Evolutionary conservation across 2,888 invertebrate species (phyloP), one percentile per base, ranked within the genome.

Genomic region (Muscina levida): DNA sequence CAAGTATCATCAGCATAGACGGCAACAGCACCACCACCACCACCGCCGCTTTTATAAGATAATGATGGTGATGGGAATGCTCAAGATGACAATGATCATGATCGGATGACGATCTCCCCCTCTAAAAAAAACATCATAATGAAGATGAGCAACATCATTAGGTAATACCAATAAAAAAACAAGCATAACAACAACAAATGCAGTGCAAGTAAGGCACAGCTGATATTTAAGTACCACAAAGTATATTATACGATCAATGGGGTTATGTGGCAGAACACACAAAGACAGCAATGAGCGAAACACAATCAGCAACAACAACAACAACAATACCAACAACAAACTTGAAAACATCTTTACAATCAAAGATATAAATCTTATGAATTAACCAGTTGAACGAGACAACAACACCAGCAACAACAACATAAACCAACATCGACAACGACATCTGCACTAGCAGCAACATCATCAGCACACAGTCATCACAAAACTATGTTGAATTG

Each of bases 331-430:
- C n/a, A n/a, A n/a, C n/a, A n/a, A n/a, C n/a, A 80, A 70, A 77
- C 76, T 77, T 77, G 77, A 74, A 77, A 77, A 75, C 77, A 81
- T 81, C 77, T 81, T 81, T 77, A 77, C 77, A 81, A 81, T 81
- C 81, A 59, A 24, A 77, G 81, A 81, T 81, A 81, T 81, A 81
- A 81, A 81, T 77, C 81, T 81, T 77, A 75, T 81, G 81, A 81
- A 81, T 81, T 81, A 81, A 81, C 77, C 77, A 81, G 77, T 77
- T 81, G 81, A 81, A 75, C 81, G 74, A n/a, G n/a, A 81, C 81
- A 68, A 71, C 56, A 76, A 57, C 71, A 72, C 17, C 74, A 68
- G 72, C 70, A 39, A 17, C 72, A 72, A 66, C 66, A 51, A 19
- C 46, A 57, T n/a, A n/a, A 65, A 53, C 10, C 44, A 56, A n/a